Evolutionary conservation across 2,888 invertebrate genomes (phyloP).

Genomic region (Autographa gamma): DNA sequence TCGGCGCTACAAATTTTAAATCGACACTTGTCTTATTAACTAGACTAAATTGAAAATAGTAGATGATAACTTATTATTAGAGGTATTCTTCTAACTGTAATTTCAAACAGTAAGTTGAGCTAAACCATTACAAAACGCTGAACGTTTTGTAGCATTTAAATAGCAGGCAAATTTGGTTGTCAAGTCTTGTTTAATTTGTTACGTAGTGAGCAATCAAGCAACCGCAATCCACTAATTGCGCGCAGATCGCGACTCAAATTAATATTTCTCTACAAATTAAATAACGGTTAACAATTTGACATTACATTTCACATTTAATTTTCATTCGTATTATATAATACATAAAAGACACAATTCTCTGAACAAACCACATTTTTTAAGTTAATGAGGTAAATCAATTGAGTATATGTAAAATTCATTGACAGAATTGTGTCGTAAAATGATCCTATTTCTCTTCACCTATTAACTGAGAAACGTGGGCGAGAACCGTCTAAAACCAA

Average conservation of each 20-base stretch:
- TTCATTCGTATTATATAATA: not conserved
- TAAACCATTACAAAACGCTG: too few relatives aligned
- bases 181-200: not conserved
- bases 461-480: too few relatives aligned
- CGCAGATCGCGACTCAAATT: slow-evolving; percentile 3
- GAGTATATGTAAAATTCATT: not conserved
- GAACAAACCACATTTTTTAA: not conserved
- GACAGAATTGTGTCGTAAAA: too few relatives aligned
- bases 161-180: not conserved
- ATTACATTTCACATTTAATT: not conserved
- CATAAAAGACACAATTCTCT: not conserved
- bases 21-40: too few relatives aligned
- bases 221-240: not conserved
- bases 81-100: not conserved
- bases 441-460: too few relatives aligned
- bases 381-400: not conserved
- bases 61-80: too few relatives aligned
- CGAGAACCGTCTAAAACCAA: too few relatives aligned
- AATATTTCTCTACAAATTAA: slow-evolving; percentile 6
- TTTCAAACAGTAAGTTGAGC: not conserved
- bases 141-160: not conserved
- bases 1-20: too few relatives aligned
- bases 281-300: not conserved
- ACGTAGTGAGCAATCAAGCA: not conserved
- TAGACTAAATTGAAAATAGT: too few relatives aligned